Evolutionary conservation across 2,113 vertebrate genomes (phyloP).

Genomic region (Prochilodus magdalenae): DNA sequence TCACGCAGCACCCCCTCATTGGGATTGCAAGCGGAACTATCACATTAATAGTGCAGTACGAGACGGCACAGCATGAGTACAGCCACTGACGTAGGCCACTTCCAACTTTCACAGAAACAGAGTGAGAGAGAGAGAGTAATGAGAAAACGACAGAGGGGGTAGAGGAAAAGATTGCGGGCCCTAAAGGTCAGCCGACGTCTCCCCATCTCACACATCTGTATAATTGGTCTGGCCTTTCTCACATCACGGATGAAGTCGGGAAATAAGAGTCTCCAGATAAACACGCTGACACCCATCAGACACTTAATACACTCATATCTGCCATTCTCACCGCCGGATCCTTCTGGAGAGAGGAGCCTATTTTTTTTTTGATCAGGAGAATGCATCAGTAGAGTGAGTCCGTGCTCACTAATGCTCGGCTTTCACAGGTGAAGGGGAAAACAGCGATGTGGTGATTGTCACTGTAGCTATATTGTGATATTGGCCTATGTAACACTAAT

Average conservation of each 20-base stretch:
- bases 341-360: background rate
- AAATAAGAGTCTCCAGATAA: conserved; percentile 49
- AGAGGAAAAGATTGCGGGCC: conserved; percentile 28
- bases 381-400: background rate
- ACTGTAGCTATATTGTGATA: background rate
- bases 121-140: background rate
- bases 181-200: conserved; percentile 58
- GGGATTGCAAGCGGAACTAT: too few relatives aligned
- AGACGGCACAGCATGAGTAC: background rate
- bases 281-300: conserved; percentile 43
- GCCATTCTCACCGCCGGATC: background rate
- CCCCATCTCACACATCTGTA: conserved; percentile 45
- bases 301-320: conserved; percentile 25
- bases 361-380: background rate
- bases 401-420: background rate
- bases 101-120: background rate
- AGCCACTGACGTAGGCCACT: background rate
- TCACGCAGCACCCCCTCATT: too few relatives aligned
- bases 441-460: background rate
- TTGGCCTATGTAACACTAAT: too few relatives aligned
- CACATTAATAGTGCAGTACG: background rate
- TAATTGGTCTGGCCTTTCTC: conserved; percentile 60
- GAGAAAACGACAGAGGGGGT: background rate
- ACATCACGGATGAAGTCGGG: conserved; percentile 40
- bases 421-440: background rate